Evolutionary conservation across 2,113 vertebrate genomes (phyloP).

Genomic region (Ctenomys sociabilis): DNA sequence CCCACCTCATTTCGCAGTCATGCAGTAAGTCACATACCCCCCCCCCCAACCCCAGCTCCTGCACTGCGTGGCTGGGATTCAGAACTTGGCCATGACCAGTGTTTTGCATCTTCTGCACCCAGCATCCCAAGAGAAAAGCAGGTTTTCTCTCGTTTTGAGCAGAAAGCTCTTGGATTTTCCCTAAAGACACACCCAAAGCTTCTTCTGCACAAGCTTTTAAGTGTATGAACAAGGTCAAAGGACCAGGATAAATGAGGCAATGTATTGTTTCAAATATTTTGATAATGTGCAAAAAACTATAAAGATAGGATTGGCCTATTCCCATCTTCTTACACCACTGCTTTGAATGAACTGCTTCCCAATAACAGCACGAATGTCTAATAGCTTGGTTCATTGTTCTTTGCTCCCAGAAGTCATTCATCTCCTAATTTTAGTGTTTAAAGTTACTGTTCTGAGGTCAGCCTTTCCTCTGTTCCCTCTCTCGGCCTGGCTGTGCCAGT

Average conservation of each 20-base stretch:
- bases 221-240: neutral
- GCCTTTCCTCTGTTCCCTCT: neutral
- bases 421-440: constrained; percentile 31
- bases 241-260: neutral
- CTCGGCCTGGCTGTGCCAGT: neutral
- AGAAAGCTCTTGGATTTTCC: neutral
- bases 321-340: neutral
- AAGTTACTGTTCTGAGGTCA: neutral
- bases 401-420: neutral
- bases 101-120: fast-evolving
- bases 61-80: neutral
- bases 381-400: neutral
- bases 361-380: too few species aligned
- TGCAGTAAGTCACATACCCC: constrained; percentile 94
- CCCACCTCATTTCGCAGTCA: constrained; percentile 84
- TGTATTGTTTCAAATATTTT: neutral
- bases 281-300: neutral
- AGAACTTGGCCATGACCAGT: neutral
- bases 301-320: neutral
- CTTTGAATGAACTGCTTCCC: neutral
- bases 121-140: neutral
- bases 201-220: neutral
- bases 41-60: neutral
- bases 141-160: neutral
- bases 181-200: neutral